These are phyloP conservation scores for Neoitamus cyanurus DNA, from an alignment of 2,888 invertebrate genomes.

Conservation along the genomic window DNA sequence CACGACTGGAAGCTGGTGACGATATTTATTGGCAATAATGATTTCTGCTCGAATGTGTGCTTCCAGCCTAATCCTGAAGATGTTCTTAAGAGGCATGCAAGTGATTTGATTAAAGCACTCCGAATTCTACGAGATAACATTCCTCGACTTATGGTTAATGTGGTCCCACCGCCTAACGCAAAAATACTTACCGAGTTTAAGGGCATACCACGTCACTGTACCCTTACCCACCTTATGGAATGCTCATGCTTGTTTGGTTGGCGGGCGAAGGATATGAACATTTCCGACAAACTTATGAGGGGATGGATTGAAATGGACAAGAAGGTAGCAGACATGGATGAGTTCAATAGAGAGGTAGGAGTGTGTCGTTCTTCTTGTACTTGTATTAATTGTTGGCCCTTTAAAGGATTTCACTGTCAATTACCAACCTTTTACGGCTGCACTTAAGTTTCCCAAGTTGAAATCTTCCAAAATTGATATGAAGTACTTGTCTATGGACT, in stretches of 20 bases:
- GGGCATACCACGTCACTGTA: constrained; percentile 65
- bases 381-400: background rate
- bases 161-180: constrained; percentile 69
- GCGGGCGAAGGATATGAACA: constrained; percentile 58
- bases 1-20: constrained; percentile 74
- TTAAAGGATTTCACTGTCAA: constrained; percentile 71
- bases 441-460: constrained; percentile 65
- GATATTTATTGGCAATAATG: constrained; percentile 72
- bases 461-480: constrained; percentile 67
- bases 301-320: constrained; percentile 70
- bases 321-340: constrained; percentile 66
- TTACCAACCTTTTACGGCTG: constrained; percentile 67
- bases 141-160: constrained; percentile 71
- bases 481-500: constrained; percentile 70
- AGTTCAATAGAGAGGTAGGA: constrained; percentile 62
- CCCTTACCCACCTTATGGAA: constrained; percentile 65
- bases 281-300: constrained; percentile 67
- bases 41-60: constrained; percentile 72
- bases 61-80: constrained; percentile 62
- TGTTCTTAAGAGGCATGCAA: constrained; percentile 66
- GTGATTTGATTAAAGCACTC: constrained; percentile 66
- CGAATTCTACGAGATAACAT: constrained; percentile 70
- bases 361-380: background rate
- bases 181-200: constrained; percentile 63
- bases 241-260: constrained; percentile 71